Conservation (phyloP, 2,797 vertebrate species). For the Megalops cyprinoides region DNA sequence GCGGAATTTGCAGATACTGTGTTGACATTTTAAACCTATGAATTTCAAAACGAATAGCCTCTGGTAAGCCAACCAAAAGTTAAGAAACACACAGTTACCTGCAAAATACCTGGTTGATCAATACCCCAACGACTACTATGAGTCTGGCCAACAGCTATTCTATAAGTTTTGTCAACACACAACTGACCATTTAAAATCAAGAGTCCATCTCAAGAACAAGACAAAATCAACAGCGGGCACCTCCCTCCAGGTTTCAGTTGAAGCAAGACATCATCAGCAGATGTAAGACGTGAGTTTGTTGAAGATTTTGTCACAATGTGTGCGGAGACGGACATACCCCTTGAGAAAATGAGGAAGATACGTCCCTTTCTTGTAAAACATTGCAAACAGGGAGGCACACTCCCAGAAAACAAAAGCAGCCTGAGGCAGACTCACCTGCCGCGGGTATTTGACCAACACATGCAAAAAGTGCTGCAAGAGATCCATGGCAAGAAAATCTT, state of each 20-base stretch:
- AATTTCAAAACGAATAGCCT: too few species aligned
- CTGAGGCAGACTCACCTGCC: neutral
- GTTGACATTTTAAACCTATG: too few species aligned
- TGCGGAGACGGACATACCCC: neutral
- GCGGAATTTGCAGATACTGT: too few species aligned
- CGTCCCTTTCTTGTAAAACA: constrained; percentile 10
- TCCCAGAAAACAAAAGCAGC: constrained; percentile 4
- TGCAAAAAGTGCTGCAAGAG: neutral
- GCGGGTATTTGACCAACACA: neutral
- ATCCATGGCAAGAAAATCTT: neutral
- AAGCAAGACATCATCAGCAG: neutral
- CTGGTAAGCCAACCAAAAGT: too few species aligned
- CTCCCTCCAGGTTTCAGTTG: too few species aligned
- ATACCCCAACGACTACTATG: neutral
- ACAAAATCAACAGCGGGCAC: too few species aligned
- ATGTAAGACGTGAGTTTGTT: neutral
- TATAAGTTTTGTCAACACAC: constrained; percentile 1
- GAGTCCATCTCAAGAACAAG: neutral
- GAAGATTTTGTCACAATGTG: neutral
- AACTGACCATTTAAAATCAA: neutral
- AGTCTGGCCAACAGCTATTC: neutral
- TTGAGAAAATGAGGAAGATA: constrained; percentile 1
- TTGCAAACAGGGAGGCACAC: constrained; percentile 14
- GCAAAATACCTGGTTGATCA: too few species aligned
- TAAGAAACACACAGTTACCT: too few species aligned